Conservation (phyloP, 2,888 invertebrate species). For the Cinara cedri region DNA sequence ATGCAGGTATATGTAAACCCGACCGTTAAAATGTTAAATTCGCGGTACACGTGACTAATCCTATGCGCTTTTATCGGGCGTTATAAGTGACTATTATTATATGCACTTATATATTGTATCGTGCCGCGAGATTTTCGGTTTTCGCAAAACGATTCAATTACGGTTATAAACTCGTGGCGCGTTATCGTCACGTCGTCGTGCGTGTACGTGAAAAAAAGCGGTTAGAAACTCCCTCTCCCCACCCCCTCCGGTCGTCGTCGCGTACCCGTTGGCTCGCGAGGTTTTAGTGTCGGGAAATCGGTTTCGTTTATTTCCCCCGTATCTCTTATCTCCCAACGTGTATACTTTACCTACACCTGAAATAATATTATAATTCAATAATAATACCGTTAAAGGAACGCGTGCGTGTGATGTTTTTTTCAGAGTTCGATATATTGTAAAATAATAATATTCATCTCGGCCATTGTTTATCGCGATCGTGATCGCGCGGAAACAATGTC, state of each 20-base stretch:
- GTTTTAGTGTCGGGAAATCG: slow-evolving; percentile 14
- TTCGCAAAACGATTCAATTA: slow-evolving; percentile 25
- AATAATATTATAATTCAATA: neutral
- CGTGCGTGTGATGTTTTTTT: neutral
- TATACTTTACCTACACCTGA: too few species aligned
- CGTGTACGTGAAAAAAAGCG: neutral
- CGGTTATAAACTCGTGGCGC: neutral
- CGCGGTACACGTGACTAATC: slow-evolving; percentile 38
- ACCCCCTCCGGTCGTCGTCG: neutral
- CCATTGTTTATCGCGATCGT: slow-evolving; percentile 40
- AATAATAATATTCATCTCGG: neutral
- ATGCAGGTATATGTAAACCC: neutral
- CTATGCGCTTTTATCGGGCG: slow-evolving; percentile 15
- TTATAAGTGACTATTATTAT: too few species aligned
- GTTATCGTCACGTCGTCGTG: neutral
- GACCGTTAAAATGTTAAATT: slow-evolving; percentile 25
- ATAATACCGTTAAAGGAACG: slow-evolving; percentile 36
- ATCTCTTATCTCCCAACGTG: too few species aligned
- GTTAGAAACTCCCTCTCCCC: neutral
- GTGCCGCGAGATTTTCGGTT: neutral
- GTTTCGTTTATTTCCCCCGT: neutral
- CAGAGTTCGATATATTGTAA: neutral
- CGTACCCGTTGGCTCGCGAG: neutral
- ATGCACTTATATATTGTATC: too few species aligned
- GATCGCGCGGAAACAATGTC: slow-evolving; percentile 17